Evolutionary conservation across 2,888 invertebrate species (phyloP).

Genomic region (Crioceris asparagi): DNA sequence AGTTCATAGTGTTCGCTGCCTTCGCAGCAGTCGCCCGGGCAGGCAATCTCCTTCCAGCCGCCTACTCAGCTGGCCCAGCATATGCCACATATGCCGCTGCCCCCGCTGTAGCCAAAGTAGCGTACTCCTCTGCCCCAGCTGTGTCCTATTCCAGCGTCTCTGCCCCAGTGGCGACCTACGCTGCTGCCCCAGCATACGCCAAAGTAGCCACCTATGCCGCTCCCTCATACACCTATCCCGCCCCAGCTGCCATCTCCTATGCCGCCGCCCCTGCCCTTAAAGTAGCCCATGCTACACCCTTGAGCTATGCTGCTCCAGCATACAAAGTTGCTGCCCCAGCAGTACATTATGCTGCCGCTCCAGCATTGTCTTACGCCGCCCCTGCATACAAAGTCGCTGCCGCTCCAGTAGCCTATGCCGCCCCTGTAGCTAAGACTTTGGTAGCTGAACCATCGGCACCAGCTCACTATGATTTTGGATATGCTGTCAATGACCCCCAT

Average conservation of each 20-base stretch:
- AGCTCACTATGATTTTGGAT: conserved; percentile 26
- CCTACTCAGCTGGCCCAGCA: conserved; percentile 14
- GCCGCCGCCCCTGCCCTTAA: too few species aligned
- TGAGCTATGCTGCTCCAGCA: too few species aligned
- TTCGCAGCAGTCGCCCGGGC: conserved; percentile 19
- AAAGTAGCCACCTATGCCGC: conserved; percentile 36
- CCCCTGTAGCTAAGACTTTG: conserved; percentile 20
- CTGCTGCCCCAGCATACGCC: conserved; percentile 5
- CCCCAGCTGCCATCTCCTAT: conserved; percentile 7
- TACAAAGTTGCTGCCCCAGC: too few species aligned
- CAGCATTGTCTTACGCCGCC: too few species aligned
- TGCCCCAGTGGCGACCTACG: too few species aligned
- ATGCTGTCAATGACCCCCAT: conserved; percentile 25
- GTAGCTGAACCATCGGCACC: conserved; percentile 21
- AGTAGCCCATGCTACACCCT: too few species aligned
- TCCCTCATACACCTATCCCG: conserved; percentile 25
- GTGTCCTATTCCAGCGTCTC: conserved; percentile 26
- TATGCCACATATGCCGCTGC: conserved; percentile 10
- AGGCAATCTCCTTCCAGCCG: conserved; percentile 21
- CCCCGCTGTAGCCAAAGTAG: conserved; percentile 11
- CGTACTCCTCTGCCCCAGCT: conserved; percentile 37
- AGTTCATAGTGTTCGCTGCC: conserved; percentile 22
- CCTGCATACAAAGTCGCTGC: too few species aligned
- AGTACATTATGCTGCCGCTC: not conserved
- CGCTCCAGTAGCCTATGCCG: conserved; percentile 29